Evolutionary conservation across 2,888 invertebrate species (phyloP).

Genomic region (Drosophila meridiana): DNA sequence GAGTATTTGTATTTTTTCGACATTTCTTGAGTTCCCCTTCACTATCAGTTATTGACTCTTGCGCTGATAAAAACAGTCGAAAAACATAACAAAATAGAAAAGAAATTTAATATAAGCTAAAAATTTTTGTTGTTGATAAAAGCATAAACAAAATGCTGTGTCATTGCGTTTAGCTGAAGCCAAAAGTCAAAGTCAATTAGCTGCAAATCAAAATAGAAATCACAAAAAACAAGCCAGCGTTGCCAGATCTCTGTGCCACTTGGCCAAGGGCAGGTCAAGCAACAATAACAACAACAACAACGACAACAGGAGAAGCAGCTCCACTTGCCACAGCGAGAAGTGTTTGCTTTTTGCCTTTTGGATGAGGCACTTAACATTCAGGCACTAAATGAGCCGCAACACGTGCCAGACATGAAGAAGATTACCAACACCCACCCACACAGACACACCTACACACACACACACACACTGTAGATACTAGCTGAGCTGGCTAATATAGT

Average conservation of each 20-base stretch:
- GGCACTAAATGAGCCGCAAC: constrained; percentile 61
- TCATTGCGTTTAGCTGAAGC: constrained; percentile 47
- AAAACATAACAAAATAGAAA: constrained; percentile 2
- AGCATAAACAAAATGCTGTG: constrained; percentile 31
- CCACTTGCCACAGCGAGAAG: constrained; percentile 26
- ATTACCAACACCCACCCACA: constrained; percentile 19
- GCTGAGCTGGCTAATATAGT: constrained; percentile 60
- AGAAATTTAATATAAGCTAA: constrained; percentile 18
- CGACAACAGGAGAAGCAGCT: constrained; percentile 16
- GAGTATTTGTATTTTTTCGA: constrained; percentile 1
- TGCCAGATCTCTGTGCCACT: constrained; percentile 37
- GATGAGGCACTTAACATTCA: constrained; percentile 51
- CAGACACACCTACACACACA: not conserved
- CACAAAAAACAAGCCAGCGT: constrained; percentile 6
- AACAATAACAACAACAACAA: constrained; percentile 2
- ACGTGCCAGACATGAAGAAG: constrained; percentile 56
- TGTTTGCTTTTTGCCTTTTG: constrained; percentile 24
- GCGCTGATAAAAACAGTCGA: constrained; percentile 49
- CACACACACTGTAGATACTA: not conserved
- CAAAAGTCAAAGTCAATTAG: constrained; percentile 44
- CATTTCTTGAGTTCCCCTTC: constrained; percentile 19
- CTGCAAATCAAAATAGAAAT: constrained; percentile 1
- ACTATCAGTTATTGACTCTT: constrained; percentile 78
- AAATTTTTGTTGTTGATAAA: constrained; percentile 58
- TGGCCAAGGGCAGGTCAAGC: constrained; percentile 34